Evolutionary conservation across 2,888 invertebrate genomes (phyloP).

Genomic region (Drosophila putrida): DNA sequence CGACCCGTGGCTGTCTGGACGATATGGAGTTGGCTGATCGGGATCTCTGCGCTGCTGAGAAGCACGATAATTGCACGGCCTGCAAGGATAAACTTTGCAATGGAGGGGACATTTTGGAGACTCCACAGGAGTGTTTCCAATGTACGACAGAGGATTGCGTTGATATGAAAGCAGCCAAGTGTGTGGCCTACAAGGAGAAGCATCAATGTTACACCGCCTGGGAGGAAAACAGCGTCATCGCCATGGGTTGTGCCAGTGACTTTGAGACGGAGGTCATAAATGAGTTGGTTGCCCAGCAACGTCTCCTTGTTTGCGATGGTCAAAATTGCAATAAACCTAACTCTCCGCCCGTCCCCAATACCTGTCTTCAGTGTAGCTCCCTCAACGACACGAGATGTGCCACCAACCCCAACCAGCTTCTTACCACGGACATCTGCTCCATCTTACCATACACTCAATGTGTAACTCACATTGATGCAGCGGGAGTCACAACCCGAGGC

Average conservation of each 20-base stretch:
- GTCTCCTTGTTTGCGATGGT: constrained; percentile 71
- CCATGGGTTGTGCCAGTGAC: constrained; percentile 83
- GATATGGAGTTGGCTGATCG: constrained; percentile 77
- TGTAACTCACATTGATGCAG: constrained; percentile 70
- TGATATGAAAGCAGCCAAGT: constrained; percentile 41
- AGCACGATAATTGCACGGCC: constrained; percentile 59
- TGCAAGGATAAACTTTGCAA: constrained; percentile 75
- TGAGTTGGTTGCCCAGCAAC: constrained; percentile 70
- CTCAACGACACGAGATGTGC: constrained; percentile 75
- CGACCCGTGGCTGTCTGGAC: constrained; percentile 81
- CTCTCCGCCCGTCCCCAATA: constrained; percentile 54
- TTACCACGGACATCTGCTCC: constrained; percentile 56
- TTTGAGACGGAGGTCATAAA: constrained; percentile 62
- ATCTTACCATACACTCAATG: constrained; percentile 79
- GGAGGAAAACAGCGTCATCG: constrained; percentile 50
- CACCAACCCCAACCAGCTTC: constrained; percentile 79
- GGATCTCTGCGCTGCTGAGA: constrained; percentile 60
- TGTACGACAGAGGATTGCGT: constrained; percentile 68
- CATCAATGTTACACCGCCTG: constrained; percentile 80
- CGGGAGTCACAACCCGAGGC: constrained; percentile 76
- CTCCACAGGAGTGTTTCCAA: constrained; percentile 71
- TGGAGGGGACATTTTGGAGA: constrained; percentile 51
- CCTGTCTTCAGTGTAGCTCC: constrained; percentile 77
- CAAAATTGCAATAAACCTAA: constrained; percentile 72
- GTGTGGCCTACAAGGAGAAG: constrained; percentile 65